A percentile compares a stretch with the other conserved stretches of the same genome.
phyloP scores from a whole-genome alignment of 1,140 invertebrate species.

The Tenebrio molitor region DNA sequence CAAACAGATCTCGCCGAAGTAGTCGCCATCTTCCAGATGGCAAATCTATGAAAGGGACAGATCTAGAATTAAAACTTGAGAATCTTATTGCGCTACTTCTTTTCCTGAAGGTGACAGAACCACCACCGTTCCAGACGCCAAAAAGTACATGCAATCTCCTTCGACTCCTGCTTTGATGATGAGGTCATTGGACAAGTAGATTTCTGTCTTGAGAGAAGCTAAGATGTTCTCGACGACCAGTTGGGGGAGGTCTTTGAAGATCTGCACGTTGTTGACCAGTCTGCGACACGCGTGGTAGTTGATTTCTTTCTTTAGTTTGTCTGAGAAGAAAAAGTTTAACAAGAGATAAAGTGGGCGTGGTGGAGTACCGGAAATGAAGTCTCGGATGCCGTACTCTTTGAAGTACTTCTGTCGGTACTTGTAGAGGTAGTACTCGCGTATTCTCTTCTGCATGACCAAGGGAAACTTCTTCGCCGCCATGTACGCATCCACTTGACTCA shows the following conservation, averaged over 20 bases:
- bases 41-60: conserved; percentile 52
- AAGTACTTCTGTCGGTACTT: conserved; percentile 58
- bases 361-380: conserved; percentile 8
- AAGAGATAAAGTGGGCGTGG: not conserved
- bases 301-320: conserved; percentile 58
- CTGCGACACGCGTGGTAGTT: conserved; percentile 57
- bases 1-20: conserved; percentile 65
- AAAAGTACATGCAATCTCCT: conserved; percentile 74
- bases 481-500: conserved; percentile 56
- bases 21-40: conserved; percentile 62
- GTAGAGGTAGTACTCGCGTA: conserved; percentile 55
- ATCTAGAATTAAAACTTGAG: not conserved
- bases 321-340: conserved; percentile 45
- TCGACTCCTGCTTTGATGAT: conserved; percentile 70
- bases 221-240: conserved; percentile 54
- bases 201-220: conserved; percentile 54
- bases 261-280: conserved; percentile 56
- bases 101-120: conserved; percentile 73
- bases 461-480: conserved; percentile 59
- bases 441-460: conserved; percentile 44
- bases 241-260: conserved; percentile 54
- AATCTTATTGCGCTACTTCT: conserved; percentile 65
- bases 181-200: conserved; percentile 59
- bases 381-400: conserved; percentile 40
- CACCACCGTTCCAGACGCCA: conserved; percentile 71